Evolutionary conservation across 2,797 vertebrate genomes (phyloP).

Genomic region (Melopsittacus undulatus): DNA sequence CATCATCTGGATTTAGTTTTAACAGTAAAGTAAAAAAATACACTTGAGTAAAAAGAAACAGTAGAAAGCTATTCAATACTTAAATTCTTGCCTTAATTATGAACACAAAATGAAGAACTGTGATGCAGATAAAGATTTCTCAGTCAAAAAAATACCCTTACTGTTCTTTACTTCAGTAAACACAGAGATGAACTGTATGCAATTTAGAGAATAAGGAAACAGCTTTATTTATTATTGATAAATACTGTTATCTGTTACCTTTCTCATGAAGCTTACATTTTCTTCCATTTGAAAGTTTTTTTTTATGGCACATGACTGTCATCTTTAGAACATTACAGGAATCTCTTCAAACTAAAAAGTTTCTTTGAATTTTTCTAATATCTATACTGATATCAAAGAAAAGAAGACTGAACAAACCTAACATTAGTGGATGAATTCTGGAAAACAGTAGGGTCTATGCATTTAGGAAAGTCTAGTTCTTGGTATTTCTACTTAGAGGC

Average conservation of each 20-base stretch:
- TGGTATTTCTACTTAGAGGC: not conserved
- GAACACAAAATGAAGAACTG: not conserved
- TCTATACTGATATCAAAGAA: not conserved
- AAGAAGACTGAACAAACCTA: not conserved
- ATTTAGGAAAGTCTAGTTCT: not conserved
- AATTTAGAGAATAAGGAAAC: not conserved
- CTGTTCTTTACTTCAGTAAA: not conserved
- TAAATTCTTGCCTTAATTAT: not conserved
- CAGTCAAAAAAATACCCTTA: accelerated
- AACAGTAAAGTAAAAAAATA: not conserved
- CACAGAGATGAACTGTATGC: not conserved
- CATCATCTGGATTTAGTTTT: not conserved
- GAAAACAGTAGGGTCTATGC: not conserved
- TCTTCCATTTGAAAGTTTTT: not conserved
- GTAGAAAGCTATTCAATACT: not conserved
- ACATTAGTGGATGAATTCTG: not conserved
- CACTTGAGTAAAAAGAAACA: not conserved
- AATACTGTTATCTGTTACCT: not conserved
- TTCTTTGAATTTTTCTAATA: not conserved
- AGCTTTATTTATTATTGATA: not conserved
- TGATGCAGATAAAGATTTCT: not conserved
- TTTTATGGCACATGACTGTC: not conserved
- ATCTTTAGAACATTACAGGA: not conserved
- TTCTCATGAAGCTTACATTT: not conserved
- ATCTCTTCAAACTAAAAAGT: not conserved